Percentiles rank a stretch among this genome's conserved stretches.
These are phyloP conservation scores for Amblyopsis rosae DNA, from an alignment of 2,113 vertebrate species.

Conservation along the genomic window DNA sequence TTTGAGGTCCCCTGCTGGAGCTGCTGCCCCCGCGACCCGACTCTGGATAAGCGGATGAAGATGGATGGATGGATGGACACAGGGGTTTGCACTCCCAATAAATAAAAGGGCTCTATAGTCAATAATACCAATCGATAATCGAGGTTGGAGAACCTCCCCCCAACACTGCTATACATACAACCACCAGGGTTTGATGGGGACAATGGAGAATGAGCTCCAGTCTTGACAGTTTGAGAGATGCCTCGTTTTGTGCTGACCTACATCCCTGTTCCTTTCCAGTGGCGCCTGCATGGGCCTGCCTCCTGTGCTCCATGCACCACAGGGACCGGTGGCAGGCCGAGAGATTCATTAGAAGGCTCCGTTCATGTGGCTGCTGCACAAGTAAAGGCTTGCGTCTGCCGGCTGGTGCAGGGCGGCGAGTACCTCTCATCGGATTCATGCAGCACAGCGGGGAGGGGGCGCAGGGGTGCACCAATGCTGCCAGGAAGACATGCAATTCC, in stretches of 20 bases:
- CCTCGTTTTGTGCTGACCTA: constrained; percentile 65
- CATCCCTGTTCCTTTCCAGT: constrained; percentile 70
- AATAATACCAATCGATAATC: no score
- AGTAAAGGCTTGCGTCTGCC: constrained; percentile 39
- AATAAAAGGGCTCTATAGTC: background rate
- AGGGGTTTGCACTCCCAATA: background rate
- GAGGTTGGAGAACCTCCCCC: no score
- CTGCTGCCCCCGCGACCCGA: no score
- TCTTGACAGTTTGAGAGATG: constrained; percentile 54
- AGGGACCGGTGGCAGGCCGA: constrained; percentile 42
- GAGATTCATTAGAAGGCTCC: constrained; percentile 54
- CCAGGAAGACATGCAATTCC: constrained; percentile 31
- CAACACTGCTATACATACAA: background rate
- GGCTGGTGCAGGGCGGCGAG: constrained; percentile 47
- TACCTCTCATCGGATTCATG: constrained; percentile 55
- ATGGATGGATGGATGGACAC: no score
- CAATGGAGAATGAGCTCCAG: constrained; percentile 57
- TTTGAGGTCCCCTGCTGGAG: no score
- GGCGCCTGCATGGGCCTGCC: constrained; percentile 54
- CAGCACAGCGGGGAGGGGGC: constrained; percentile 19
- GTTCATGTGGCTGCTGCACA: constrained; percentile 50
- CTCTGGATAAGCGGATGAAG: no score
- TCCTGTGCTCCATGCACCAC: constrained; percentile 37
- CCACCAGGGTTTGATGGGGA: constrained; percentile 31
- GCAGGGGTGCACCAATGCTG: constrained; percentile 5